phyloP scores from a whole-genome alignment of 2,797 vertebrate species.

The Rhabdophis nuchalis region DNA sequence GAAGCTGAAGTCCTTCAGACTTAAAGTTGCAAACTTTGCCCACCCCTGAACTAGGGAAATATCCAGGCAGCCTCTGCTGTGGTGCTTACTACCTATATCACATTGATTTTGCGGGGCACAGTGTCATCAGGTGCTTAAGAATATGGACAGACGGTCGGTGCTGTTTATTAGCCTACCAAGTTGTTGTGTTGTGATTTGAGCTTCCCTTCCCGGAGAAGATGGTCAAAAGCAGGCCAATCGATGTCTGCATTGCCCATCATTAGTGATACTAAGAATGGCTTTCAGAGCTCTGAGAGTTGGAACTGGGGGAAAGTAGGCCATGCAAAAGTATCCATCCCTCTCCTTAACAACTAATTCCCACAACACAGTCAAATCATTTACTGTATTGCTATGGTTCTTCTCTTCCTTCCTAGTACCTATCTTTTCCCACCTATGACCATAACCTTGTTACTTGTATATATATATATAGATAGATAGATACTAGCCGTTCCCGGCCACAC shows the following conservation, averaged over 20 bases:
- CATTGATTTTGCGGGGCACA: neutral
- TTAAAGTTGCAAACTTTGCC: no score
- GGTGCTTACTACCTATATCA: rapidly evolving
- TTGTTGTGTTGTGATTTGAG: neutral
- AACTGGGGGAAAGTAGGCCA: neutral
- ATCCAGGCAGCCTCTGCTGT: rapidly evolving
- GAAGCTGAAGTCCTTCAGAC: no score
- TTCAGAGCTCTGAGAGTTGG: neutral
- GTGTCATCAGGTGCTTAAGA: neutral
- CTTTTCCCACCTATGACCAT: no score
- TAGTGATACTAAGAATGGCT: neutral
- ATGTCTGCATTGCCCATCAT: neutral
- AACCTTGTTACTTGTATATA: no score
- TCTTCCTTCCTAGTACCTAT: no score
- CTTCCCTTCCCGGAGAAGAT: neutral
- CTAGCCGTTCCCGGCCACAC: no score
- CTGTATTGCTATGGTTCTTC: no score
- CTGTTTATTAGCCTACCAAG: neutral
- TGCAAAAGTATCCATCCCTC: neutral
- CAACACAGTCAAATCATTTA: no score
- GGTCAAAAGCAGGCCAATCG: neutral
- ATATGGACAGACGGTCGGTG: neutral
- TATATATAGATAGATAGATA: no score
- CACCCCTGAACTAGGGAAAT: neutral
- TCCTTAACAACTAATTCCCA: no score